Conservation (phyloP, 2,113 vertebrate genomes). For the Zosterops lateralis region DNA sequence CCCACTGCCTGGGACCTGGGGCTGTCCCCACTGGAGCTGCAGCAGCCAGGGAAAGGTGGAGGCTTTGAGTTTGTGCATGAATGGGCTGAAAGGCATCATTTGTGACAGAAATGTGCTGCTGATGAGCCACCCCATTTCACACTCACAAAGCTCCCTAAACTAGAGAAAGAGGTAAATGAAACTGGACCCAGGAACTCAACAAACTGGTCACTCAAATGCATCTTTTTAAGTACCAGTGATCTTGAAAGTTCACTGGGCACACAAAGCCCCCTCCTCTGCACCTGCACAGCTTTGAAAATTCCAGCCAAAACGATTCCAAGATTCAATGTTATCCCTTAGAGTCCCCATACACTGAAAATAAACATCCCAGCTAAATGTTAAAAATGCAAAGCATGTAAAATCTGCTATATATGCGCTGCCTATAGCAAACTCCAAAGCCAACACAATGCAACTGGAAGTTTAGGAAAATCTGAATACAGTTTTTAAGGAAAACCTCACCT, state of each 20-base stretch:
- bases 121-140: too few relatives aligned
- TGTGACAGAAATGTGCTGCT: too few relatives aligned
- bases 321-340: background rate
- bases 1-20: too few relatives aligned
- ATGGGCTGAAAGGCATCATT: too few relatives aligned
- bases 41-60: too few relatives aligned
- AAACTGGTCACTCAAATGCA: background rate
- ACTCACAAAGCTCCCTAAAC: too few relatives aligned
- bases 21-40: too few relatives aligned
- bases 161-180: too few relatives aligned
- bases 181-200: too few relatives aligned
- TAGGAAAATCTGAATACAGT: too few relatives aligned
- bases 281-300: background rate
- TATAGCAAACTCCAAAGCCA: background rate
- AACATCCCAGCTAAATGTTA: constrained; percentile 12
- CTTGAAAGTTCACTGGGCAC: background rate
- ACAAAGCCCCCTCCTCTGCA: background rate
- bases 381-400: constrained; percentile 10
- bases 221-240: background rate
- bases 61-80: too few relatives aligned
- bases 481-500: background rate
- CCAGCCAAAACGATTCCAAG: background rate
- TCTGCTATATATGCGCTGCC: background rate
- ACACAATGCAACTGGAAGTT: too few relatives aligned
- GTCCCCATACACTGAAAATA: background rate